A percentile compares a stretch with the other conserved stretches of the same genome.
phyloP scores from a whole-genome alignment of 1,140 invertebrate species.

The Bilobella aurantiaca region DNA sequence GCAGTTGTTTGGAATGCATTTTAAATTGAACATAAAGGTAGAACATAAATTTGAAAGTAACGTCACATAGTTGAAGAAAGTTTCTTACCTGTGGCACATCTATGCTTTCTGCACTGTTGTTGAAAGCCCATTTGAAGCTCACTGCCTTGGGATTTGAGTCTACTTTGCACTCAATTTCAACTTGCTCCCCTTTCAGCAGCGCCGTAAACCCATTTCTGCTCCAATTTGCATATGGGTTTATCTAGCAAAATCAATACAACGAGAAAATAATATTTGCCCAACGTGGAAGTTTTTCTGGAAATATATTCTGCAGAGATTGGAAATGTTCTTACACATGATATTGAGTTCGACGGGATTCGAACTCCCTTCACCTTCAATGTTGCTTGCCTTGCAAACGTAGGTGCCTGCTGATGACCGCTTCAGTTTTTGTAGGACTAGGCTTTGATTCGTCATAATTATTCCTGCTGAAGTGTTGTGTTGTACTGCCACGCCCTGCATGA shows the following conservation, averaged over 20 bases:
- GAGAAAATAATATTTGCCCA: slow-evolving; percentile 5
- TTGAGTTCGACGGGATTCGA: slow-evolving; percentile 67
- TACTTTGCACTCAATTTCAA: slow-evolving; percentile 68
- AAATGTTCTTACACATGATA: slow-evolving; percentile 72
- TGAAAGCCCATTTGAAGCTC: slow-evolving; percentile 78
- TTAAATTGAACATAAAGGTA: not conserved
- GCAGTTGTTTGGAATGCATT: too few species aligned
- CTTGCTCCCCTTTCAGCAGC: slow-evolving; percentile 71
- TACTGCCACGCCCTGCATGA: slow-evolving; percentile 60
- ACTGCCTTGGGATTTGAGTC: slow-evolving; percentile 72
- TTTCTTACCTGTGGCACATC: slow-evolving; percentile 53
- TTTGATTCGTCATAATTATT: slow-evolving; percentile 68
- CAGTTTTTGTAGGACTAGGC: slow-evolving; percentile 66
- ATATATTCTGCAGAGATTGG: too few species aligned
- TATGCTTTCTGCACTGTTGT: slow-evolving; percentile 69
- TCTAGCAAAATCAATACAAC: slow-evolving; percentile 51
- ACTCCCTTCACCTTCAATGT: slow-evolving; percentile 74
- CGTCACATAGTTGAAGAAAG: not conserved
- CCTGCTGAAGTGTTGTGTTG: slow-evolving; percentile 68
- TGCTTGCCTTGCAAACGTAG: slow-evolving; percentile 75
- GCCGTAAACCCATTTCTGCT: slow-evolving; percentile 69
- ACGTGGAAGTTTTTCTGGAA: not conserved
- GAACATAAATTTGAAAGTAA: not conserved
- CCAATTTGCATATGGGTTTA: slow-evolving; percentile 67
- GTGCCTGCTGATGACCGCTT: slow-evolving; percentile 66